Evolutionary conservation across 2,113 vertebrate species (phyloP).

Genomic region (Hyperoodon ampullatus): DNA sequence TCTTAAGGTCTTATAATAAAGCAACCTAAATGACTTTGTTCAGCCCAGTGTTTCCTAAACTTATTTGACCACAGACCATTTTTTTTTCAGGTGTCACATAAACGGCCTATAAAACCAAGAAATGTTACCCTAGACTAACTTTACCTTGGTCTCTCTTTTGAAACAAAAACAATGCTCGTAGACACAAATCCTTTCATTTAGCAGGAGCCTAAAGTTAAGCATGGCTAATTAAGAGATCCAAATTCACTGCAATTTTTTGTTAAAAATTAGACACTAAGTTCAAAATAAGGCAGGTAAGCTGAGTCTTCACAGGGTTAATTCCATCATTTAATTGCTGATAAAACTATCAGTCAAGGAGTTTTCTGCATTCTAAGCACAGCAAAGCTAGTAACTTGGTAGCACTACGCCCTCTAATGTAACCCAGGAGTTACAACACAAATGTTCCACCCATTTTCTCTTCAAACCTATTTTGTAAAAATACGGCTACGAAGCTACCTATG

Average conservation of each 20-base stretch:
- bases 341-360: background rate
- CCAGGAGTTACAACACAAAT: background rate
- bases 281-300: background rate
- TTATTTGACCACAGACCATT: background rate
- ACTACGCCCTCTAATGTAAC: slow-evolving; percentile 79
- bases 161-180: background rate
- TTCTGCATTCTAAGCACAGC: background rate
- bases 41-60: background rate
- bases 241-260: background rate
- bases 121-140: background rate
- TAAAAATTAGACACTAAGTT: background rate
- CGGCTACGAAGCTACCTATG: too few relatives aligned
- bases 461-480: background rate
- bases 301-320: background rate
- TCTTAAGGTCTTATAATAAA: background rate
- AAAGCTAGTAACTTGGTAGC: background rate
- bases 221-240: background rate
- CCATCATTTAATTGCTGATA: background rate
- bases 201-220: background rate
- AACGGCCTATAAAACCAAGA: background rate
- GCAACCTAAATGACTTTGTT: background rate
- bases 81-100: background rate
- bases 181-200: background rate
- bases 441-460: background rate
- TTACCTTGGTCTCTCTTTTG: background rate